Evolutionary conservation across 1,140 invertebrate species (phyloP), one percentile per base, ranked within the genome.

Genomic region (Mactra quadrangularis): DNA sequence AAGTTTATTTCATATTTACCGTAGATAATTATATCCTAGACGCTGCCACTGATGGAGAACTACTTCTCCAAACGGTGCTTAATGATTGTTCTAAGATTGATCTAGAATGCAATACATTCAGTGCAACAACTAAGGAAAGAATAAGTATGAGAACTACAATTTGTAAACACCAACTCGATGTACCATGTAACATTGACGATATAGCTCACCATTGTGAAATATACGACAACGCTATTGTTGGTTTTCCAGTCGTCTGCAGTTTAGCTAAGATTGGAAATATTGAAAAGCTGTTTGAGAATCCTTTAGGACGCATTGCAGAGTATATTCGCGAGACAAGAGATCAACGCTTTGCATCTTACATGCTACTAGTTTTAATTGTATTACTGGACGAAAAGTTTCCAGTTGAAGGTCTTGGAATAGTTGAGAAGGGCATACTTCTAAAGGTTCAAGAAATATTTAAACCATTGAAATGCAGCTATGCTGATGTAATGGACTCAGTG

Each of bases 161-260:
- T 19, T 15, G 53, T 22, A 41, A 59, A 75, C 55, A 75, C 35
- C 33, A 59, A 2, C 31, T 52, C 4, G 52, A 55, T 25, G 9
- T 57, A 25, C 4, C 35, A 22, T n/a, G 3, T 17, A 72, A 52
- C 3, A 55, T 52, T 22, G 53, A 57, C 33, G 50, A 29, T 7
- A 31, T 72, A 0, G 50, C 29, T n/a, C 22, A 72, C 11, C 35
- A 17, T 22, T 66, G 62, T 27, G 50, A 31, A 25, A 1, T 52
- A 19, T 55, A 33, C 17, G 47, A 72, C 31, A 33, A 53, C 25
- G 11, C 22, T 3, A 1, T 29, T 19, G 22, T 53, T 75, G 72
- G 72, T 17, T 78, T 78, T 66, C 60, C 75, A 0, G 0, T 64
- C 11, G 31, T 78, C 17, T 78, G 75, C 66, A 57, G 27, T 38